Base-by-base conservation (phyloP, 2,113 vertebrate species). In the Tichodroma muraria region DNA sequence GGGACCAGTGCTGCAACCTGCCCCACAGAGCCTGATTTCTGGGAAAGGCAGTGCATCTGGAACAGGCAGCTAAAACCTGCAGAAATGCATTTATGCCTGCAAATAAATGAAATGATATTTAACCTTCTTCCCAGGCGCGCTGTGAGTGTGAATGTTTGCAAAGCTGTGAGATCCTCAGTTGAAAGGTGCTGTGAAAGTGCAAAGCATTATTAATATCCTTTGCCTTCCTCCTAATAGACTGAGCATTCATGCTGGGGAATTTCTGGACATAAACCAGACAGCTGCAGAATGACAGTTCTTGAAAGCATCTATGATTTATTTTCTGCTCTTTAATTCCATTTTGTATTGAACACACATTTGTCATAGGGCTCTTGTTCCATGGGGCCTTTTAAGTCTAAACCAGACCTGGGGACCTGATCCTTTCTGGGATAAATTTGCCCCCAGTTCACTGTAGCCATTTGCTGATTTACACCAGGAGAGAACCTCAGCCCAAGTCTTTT, bases 251-350 rank as follows among this genome's bases (percentile, higher is more conserved):
- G 70, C 91, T 49, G 91, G 91, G 92, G 94, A 87, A 92, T 91
- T 94, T 77, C 92, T 97, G 92, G 96, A 96, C 88, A 95, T 76
- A 96, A 96, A 97, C 93, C 97, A 97, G 96, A 90, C 94, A 96
- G 94, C 96, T 97, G 95, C 82, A 87, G 77, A 97, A 85, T 93
- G 95, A 94, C 97, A 95, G 76, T 70, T 94, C 97, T 92, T 97
- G 96, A 96, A 97, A 97, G 94, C 94, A 91, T 96, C 89, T 88
- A 88, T 94, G 97, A 97, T 97, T 97, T 97, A 97, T 95, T 90
- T 88, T 79, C 82, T 88, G 90, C 93, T 93, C 93, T 96, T 92
- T 97, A 95, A 96, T 96, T 97, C 95, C 95, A 95, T 96, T 97
- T 95, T 85, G 85, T 92, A 95, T 94, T 93, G 93, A 95, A 87